Evolutionary conservation across 2,888 invertebrate genomes (phyloP).

Genomic region (Drosophila aldrichi): DNA sequence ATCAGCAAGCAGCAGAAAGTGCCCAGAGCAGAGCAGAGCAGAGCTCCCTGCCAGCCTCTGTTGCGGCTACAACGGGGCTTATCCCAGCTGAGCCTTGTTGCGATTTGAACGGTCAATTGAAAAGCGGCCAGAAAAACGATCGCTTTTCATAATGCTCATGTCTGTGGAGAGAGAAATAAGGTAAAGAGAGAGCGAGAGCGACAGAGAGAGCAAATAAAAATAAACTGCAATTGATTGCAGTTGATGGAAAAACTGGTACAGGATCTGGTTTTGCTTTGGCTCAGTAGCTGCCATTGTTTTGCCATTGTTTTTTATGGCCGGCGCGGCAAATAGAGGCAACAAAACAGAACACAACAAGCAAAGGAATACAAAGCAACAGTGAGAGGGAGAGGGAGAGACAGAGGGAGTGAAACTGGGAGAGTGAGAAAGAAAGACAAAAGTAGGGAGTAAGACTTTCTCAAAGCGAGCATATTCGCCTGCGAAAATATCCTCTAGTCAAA

Average conservation of each 20-base stretch:
- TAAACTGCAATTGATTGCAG: conserved; percentile 15
- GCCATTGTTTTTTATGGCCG: conserved; percentile 67
- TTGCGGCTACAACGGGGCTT: conserved; percentile 75
- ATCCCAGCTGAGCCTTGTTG: conserved; percentile 83
- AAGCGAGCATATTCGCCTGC: not conserved
- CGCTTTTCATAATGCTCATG: conserved; percentile 42
- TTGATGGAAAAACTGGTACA: conserved; percentile 9
- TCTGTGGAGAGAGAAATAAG: not conserved
- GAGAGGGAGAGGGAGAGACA: not conserved
- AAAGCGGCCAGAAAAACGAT: conserved; percentile 75
- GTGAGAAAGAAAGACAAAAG: not conserved
- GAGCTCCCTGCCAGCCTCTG: conserved; percentile 29
- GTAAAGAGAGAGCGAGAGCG: not conserved
- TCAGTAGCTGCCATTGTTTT: conserved; percentile 53
- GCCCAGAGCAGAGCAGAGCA: conserved; percentile 5
- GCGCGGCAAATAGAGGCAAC: conserved; percentile 28
- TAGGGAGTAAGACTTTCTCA: not conserved
- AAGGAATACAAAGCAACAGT: conserved; percentile 25
- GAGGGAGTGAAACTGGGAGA: not conserved
- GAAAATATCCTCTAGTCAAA: conserved; percentile 2
- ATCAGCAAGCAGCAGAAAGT: conserved; percentile 66
- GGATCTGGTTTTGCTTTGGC: conserved; percentile 14
- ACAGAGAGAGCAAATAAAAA: not conserved
- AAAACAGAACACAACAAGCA: conserved; percentile 53
- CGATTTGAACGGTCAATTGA: conserved; percentile 83